A percentile compares a stretch with the other conserved stretches of the same genome.
These are phyloP conservation scores for Osmerus eperlanus DNA, from an alignment of 2,113 vertebrate genomes.

Conservation along the genomic window DNA sequence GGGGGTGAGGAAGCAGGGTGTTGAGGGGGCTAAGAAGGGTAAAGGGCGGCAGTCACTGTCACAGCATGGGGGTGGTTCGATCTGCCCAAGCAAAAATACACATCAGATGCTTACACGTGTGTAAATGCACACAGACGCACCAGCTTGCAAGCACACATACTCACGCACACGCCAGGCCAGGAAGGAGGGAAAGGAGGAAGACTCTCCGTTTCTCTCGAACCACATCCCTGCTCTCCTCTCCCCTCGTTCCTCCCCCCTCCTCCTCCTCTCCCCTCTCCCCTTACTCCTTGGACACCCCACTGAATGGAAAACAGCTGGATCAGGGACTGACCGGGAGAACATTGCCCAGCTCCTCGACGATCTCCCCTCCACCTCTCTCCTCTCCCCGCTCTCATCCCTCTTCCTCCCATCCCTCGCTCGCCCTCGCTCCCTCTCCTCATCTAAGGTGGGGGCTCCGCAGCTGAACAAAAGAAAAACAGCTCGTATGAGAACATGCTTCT, in stretches of 20 bases:
- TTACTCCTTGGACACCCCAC: conserved; percentile 55
- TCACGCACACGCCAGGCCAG: too few species aligned
- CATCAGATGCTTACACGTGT: background rate
- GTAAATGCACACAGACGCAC: background rate
- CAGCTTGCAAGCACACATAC: too few species aligned
- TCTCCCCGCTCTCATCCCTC: conserved; percentile 29
- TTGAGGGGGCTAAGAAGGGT: conserved; percentile 10
- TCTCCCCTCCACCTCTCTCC: conserved; percentile 61
- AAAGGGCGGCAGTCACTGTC: conserved; percentile 9
- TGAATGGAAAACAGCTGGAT: conserved; percentile 71
- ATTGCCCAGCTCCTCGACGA: conserved; percentile 65
- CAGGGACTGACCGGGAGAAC: conserved; percentile 61
- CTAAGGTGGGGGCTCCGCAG: conserved; percentile 69
- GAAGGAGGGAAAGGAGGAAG: background rate
- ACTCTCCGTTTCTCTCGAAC: conserved; percentile 38
- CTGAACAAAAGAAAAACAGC: conserved; percentile 74
- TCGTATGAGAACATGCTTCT: conserved; percentile 68
- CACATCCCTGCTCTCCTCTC: conserved; percentile 50
- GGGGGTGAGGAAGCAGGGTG: conserved; percentile 26
- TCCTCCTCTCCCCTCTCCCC: conserved; percentile 26
- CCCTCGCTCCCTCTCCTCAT: conserved; percentile 64
- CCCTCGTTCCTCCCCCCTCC: conserved; percentile 53
- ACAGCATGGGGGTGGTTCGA: conserved; percentile 2
- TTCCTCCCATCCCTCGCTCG: conserved; percentile 49
- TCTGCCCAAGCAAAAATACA: background rate